Base-by-base conservation (phyloP, 1,140 invertebrate genomes). In the Drosophila bocqueti region DNA sequence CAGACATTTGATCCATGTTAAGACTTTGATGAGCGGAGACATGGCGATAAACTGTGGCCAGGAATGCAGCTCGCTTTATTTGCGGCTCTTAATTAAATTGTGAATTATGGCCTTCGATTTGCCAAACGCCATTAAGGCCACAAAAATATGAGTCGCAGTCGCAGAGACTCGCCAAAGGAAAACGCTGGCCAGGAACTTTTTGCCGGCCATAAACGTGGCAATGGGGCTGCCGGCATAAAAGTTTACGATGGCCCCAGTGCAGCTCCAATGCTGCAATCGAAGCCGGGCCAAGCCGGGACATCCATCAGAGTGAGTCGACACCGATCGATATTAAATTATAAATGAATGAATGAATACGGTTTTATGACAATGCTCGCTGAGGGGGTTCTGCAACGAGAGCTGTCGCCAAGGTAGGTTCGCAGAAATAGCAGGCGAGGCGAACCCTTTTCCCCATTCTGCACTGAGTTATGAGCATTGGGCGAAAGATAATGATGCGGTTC, bases 301-400 rank as follows among this genome's bases (percentile, higher is more conserved):
- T 77, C 75, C 76, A 71, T 79, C 76, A 79, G 76, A 72, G 75
- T 61, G 66, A 67, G 71, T 82, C 78, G 83, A 83, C 87, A 80
- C 65, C 68, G 79, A 67, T 65, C 86, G 79, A 92, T 91, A 91
- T 91, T 91, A 91, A 90, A 92, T 92, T 92, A 92, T 92, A 92
- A 92, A 90, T 92, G 83, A 92, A 92, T 92, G 90, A 92, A 92
- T 92, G 90, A 92, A 90, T 92, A 80, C 75, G 79, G 80, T 86
- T 86, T 84, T 85, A 92, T 91, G 90, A 78, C 76, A 71, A 60
- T 43, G 62, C 59, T 55, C 66, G 36, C 38, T 26, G 34, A 61
- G 66, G 49, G 49, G 72, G 49, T 75, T 60, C 54, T 47, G 38
- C 34, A 26, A 65, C 34, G 18, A 9, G 34, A 40, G 24, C 50